Conservation (phyloP, 2,113 vertebrate genomes). For the Cyanoliseus patagonus region DNA sequence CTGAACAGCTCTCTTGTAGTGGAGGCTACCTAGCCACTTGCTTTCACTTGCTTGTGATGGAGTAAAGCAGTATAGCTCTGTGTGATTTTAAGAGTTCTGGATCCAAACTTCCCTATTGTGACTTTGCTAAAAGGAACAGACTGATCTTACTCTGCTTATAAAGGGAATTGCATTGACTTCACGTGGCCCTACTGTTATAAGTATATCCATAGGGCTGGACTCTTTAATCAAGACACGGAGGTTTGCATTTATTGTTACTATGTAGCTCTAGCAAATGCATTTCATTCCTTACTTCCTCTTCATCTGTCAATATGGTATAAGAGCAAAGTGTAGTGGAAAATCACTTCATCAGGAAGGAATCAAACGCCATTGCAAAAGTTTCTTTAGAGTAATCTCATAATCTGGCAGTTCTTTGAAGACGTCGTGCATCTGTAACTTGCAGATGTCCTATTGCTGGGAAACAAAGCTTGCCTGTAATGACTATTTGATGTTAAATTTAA, state of each 20-base stretch:
- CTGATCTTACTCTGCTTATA: not conserved
- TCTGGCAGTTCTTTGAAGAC: slow-evolving; percentile 31
- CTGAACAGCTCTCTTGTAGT: fast-evolving
- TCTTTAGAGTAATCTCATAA: slow-evolving; percentile 22
- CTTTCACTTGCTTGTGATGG: not conserved
- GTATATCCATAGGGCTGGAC: not conserved
- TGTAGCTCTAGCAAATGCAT: not conserved
- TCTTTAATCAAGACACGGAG: not conserved
- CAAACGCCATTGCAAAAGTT: slow-evolving; percentile 27
- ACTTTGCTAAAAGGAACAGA: not conserved
- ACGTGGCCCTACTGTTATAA: not conserved
- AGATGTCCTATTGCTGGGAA: slow-evolving; percentile 29
- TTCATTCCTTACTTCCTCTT: not conserved
- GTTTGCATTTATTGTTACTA: not conserved
- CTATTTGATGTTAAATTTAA: not conserved
- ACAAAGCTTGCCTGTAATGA: not conserved
- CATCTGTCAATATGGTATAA: not conserved
- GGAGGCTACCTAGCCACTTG: not conserved
- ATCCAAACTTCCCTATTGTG: not conserved
- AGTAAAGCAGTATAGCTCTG: not conserved
- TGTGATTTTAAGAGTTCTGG: not conserved
- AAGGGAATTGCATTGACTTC: not conserved
- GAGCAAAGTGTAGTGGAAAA: slow-evolving; percentile 53
- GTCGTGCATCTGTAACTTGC: not conserved
- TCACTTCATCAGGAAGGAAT: slow-evolving; percentile 54